Base-by-base conservation (phyloP, 1,140 invertebrate species). In the Drosophila trapezifrons region DNA sequence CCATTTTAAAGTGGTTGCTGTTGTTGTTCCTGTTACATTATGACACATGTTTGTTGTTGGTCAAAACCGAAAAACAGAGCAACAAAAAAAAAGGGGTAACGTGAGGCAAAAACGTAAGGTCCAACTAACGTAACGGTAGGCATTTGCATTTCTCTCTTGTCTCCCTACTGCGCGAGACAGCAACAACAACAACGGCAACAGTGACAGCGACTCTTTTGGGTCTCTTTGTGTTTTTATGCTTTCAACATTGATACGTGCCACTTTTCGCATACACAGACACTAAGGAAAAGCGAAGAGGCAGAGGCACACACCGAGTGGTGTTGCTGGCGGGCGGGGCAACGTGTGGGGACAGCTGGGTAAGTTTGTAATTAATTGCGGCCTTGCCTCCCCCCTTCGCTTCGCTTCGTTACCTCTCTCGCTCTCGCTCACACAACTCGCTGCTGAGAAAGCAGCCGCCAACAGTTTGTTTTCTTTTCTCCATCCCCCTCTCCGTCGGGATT, bases 281-380 rank as follows among this genome's bases (percentile, higher is more conserved):
- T 67, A 20, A 73, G 63, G 20, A 35, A 29, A 22, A 17, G 56
- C 13, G 20, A 45, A 38, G 20, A 51, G 13, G 58, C 56, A 18
- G 18, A 64, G 62, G 27, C 29, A 49, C 37, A 43, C 15, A 49
- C 1, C 12, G 13, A 25, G 7, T 43, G 47, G n/a, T 51, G 47
- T 8, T 32, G 27, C 9, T 7, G 43, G 55, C 47, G 49, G 47
- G 40, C 22, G 43, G 54, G 60, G 46, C 71, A 52, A 66, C 17
- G 60, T 66, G 62, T 69, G 75, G 72, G 71, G 79, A 70, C 76
- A 83, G 67, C 79, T 86, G 79, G 79, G 79, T 83, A 83, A 86
- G 83, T 86, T 86, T 86, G 84, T 86, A 83, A 86, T 86, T 86
- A 86, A 86, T 86, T 86, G 84, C 79, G 83, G 83, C 83, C 83